Evolutionary conservation across 2,888 invertebrate species (phyloP), one percentile per base, ranked within the genome.

Genomic region (Leptinotarsa juncta): DNA sequence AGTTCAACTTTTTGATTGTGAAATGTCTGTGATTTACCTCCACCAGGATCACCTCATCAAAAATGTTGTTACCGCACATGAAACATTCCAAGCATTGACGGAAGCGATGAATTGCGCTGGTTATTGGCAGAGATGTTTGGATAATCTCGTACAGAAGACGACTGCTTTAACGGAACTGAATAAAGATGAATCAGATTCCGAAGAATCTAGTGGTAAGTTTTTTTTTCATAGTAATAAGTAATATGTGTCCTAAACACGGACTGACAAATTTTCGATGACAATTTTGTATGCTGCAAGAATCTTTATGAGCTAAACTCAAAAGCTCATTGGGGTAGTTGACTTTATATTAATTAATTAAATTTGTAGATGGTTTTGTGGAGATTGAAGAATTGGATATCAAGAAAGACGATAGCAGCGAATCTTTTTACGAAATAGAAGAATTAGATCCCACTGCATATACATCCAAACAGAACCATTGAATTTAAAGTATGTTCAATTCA

Each of bases 121-220:
- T 5, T 86, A 86, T 73, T 87, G 87, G 87, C 85, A 85, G 66
- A 79, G 84, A 49, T 84, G 84, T 79, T 77, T 87, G 49, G 86
- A 86, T 75, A 78, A 78, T 67, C 81, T 87, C 26, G 83, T 87
- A 2, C 82, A 83, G 60, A 82, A 84, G 78, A 83, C 86, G 0
- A 74, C 79, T 15, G 74, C 79, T 62, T 75, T 87, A n/a, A 82
- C 84, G 0, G 73, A 71, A 55, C 2, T 76, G 10, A 72, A 72
- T 66, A 67, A 72, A 20, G 16, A n/a, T 48, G 77, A 73, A 68
- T 67, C 60, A 26, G 53, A 14, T n/a, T 57, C 65, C n/a, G 62
- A 67, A n/a, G 67, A 70, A 50, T 73, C 71, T 65, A 74, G 76
- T 74, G 68, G 78, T 76, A 60, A 67, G 67, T 55, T 7, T 18